Percentiles rank a stretch among this genome's conserved stretches.
These are phyloP conservation scores for Xestia ashworthii DNA, from an alignment of 2,888 invertebrate genomes.

Conservation along the genomic window DNA sequence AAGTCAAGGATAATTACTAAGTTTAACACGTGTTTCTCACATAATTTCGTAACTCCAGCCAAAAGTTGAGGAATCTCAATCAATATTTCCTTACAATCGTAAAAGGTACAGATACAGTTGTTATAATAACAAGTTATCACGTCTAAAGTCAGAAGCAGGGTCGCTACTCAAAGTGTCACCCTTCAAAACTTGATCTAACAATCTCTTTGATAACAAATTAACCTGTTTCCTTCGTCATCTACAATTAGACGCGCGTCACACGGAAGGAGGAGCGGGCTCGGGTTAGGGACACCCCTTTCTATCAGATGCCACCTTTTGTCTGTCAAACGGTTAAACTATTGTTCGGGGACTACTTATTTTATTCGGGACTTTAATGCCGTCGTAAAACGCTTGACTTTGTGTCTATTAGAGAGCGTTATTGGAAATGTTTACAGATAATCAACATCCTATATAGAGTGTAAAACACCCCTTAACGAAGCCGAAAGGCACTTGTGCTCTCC, in stretches of 20 bases:
- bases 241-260: slow-evolving; percentile 59
- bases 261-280: slow-evolving; percentile 30
- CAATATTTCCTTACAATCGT: slow-evolving; percentile 2
- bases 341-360: slow-evolving; percentile 33
- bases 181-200: slow-evolving; percentile 60
- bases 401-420: neutral
- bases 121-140: slow-evolving; percentile 26
- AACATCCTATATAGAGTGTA: neutral
- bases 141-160: slow-evolving; percentile 26
- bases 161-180: slow-evolving; percentile 51
- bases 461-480: no score
- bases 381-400: slow-evolving; percentile 21
- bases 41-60: neutral
- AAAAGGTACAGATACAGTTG: slow-evolving; percentile 11
- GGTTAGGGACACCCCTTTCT: slow-evolving; percentile 29
- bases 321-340: slow-evolving; percentile 41
- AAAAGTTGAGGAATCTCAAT: neutral
- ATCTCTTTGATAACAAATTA: slow-evolving; percentile 65
- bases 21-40: neutral
- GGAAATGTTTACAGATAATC: slow-evolving; percentile 14
- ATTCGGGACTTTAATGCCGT: slow-evolving; percentile 17
- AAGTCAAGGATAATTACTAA: neutral
- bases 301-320: slow-evolving; percentile 53
- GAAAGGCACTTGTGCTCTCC: no score
- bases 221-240: slow-evolving; percentile 59